Base-by-base conservation (phyloP, 2,888 invertebrate genomes). In the Synergus laeviventris region DNA sequence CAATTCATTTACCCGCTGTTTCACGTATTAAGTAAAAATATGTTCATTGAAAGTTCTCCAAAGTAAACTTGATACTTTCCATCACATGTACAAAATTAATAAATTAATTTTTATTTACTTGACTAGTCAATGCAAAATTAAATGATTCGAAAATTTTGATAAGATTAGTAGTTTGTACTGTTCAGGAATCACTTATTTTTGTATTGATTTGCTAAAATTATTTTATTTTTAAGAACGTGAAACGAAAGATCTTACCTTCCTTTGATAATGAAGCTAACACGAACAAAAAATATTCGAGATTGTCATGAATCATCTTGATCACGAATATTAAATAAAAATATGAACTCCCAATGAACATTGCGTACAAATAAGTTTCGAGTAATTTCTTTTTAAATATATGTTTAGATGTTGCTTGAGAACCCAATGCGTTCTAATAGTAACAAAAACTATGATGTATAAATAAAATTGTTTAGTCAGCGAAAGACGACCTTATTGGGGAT, bases 271-370 rank as follows among this genome's bases (percentile, higher is more conserved):
- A 56, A 56, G 21, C 21, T 21, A 18, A 9, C 9, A 21, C 12
- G 9, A 21, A 56, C 2, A 56, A 9, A 11, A 11, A 61, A 61
- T 36, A 38, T n/a, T 31, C 38, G 61, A 61, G 61, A 61, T 61
- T 61, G 61, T 61, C 61, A 61, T 61, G 61, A 61, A 61, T 61
- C 61, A n/a, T 61, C 61, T 36, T 61, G 18, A 56, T 56, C 18
- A 11, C 56, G 56, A 56, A 56, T 56, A 18, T 9, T 31, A 61
- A 1, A 14, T 31, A 60, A 60, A 61, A 7, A 36, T 36, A 9
- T 8, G 61, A 61, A 61, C 61, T 36, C 31, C 9, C 61, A 61
- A 61, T 61, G 61, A 61, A 61, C 61, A 61, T 36, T 31, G n/a
- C n/a, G 31, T 18, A 61, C 31, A 38, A 61, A n/a, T 7, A 38